Evolutionary conservation across 1,140 invertebrate genomes (phyloP).

Genomic region (Gerris buenoi): DNA sequence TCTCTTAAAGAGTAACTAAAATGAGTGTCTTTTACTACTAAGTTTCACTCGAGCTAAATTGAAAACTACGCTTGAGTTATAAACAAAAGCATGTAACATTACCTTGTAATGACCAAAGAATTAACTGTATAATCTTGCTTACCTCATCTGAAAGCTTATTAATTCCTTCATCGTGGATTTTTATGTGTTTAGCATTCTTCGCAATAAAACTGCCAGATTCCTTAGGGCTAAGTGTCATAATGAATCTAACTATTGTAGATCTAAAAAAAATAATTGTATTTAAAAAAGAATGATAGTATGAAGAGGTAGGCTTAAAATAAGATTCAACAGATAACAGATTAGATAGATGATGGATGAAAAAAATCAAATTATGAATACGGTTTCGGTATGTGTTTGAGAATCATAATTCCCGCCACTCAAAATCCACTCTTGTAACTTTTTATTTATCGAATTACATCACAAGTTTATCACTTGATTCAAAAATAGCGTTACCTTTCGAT

Average conservation of each 20-base stretch:
- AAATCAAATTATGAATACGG: neutral
- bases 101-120: neutral
- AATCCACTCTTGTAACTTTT: neutral
- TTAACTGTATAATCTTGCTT: neutral
- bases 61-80: no score
- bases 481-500: no score
- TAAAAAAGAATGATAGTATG: no score
- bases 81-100: no score
- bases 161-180: neutral
- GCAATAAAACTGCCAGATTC: neutral
- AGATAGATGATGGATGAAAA: neutral
- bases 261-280: neutral
- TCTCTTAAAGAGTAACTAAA: neutral
- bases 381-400: neutral
- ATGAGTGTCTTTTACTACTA: neutral
- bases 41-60: neutral
- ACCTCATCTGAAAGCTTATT: neutral
- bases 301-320: neutral
- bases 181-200: neutral
- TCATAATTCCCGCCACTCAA: neutral
- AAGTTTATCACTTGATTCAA: no score
- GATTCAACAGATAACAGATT: neutral
- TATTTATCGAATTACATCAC: no score
- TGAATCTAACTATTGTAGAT: neutral
- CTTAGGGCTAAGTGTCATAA: neutral